phyloP scores from a whole-genome alignment of 2,888 invertebrate species.

The Phytoseiulus persimilis region DNA sequence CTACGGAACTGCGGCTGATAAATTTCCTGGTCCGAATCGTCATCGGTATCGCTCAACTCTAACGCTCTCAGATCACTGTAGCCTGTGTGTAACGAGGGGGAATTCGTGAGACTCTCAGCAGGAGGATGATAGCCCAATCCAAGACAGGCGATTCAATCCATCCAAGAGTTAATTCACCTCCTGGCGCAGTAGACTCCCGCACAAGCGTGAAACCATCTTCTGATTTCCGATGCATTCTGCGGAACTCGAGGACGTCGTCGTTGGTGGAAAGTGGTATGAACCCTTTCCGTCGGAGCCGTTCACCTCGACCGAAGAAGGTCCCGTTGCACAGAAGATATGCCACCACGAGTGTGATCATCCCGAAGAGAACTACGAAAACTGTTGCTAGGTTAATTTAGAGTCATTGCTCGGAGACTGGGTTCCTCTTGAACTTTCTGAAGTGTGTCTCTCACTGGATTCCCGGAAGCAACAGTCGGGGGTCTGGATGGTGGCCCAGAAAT shows the following conservation, averaged over 20 bases:
- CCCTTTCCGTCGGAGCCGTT: slow-evolving; percentile 16
- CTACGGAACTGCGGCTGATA: slow-evolving; percentile 12
- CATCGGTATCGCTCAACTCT: slow-evolving; percentile 16
- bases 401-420: neutral
- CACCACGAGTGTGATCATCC: neutral
- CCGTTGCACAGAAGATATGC: slow-evolving; percentile 12
- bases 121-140: no score
- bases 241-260: slow-evolving; percentile 11
- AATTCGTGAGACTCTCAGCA: no score
- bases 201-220: neutral
- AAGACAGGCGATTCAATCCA: no score
- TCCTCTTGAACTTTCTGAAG: no score
- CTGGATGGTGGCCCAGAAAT: no score
- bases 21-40: neutral
- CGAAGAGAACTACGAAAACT: slow-evolving; percentile 21
- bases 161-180: neutral
- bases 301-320: slow-evolving; percentile 32
- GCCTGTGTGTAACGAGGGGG: neutral
- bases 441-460: no score
- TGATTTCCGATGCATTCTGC: neutral
- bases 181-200: neutral
- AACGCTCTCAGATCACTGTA: slow-evolving; percentile 31
- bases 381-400: neutral
- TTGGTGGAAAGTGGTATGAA: slow-evolving; percentile 18
- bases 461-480: no score